Conservation (phyloP, 2,888 invertebrate species). For the Petrophora chlorosata region DNA sequence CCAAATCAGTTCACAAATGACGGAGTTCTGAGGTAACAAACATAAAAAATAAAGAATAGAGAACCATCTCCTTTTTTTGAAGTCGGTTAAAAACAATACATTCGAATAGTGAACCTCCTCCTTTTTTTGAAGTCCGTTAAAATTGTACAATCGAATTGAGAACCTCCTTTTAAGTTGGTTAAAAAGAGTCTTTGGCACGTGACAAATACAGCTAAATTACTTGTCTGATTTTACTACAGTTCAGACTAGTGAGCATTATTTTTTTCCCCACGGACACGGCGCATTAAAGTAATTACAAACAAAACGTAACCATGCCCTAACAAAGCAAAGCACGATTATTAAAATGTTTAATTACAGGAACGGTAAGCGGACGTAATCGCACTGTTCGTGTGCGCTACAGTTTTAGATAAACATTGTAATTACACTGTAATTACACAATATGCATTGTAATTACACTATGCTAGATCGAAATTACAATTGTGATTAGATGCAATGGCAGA, state of each 20-base stretch:
- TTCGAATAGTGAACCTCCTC: too few relatives aligned
- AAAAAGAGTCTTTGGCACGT: too few relatives aligned
- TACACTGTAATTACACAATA: slow-evolving; percentile 6
- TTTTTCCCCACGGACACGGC: slow-evolving; percentile 22
- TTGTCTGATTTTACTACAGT: background rate
- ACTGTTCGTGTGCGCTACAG: slow-evolving; percentile 69
- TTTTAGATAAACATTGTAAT: slow-evolving; percentile 68
- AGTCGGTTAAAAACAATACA: too few relatives aligned
- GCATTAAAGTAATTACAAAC: slow-evolving; percentile 34
- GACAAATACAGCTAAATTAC: too few relatives aligned
- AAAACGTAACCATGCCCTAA: slow-evolving; percentile 51
- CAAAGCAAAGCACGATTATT: slow-evolving; percentile 61
- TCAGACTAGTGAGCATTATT: slow-evolving; percentile 1
- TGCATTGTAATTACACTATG: slow-evolving; percentile 9
- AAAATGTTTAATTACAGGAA: slow-evolving; percentile 83
- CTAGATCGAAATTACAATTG: slow-evolving; percentile 12
- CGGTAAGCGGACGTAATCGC: slow-evolving; percentile 74
- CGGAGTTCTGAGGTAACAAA: too few relatives aligned
- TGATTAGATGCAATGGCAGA: slow-evolving; percentile 13
- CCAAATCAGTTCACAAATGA: too few relatives aligned
- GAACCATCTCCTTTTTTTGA: too few relatives aligned
- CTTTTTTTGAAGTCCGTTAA: too few relatives aligned
- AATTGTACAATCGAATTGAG: too few relatives aligned
- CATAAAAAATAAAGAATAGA: too few relatives aligned
- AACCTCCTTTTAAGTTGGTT: too few relatives aligned